Percentiles rank a stretch among this genome's conserved stretches.
Evolutionary conservation across 2,113 vertebrate species (phyloP).

Genomic region (Psittacus erithacus): DNA sequence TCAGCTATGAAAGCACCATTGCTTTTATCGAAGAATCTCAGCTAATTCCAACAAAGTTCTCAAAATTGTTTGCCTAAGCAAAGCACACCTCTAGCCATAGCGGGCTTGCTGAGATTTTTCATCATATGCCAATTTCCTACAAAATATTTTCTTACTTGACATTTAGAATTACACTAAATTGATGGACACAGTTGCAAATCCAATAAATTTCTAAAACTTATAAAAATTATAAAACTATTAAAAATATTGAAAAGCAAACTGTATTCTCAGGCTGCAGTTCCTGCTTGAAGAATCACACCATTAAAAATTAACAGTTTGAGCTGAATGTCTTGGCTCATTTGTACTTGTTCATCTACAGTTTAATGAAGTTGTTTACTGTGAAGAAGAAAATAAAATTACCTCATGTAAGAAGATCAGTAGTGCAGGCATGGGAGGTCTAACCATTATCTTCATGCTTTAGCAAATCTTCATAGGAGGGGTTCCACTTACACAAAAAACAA

Average conservation of each 20-base stretch:
- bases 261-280: not conserved
- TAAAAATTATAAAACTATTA: not conserved
- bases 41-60: not conserved
- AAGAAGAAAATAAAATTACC: not conserved
- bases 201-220: not conserved
- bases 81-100: not conserved
- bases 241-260: not conserved
- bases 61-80: not conserved
- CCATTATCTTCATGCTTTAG: not conserved
- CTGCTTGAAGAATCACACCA: not conserved
- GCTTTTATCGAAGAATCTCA: not conserved
- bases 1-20: not conserved
- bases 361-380: not conserved
- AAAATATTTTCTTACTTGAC: not conserved
- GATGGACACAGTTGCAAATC: not conserved
- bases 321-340: not conserved
- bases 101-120: accelerated
- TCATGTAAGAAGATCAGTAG: not conserved
- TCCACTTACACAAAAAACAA: not conserved
- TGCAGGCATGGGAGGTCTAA: not conserved
- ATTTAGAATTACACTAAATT: not conserved
- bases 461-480: not conserved
- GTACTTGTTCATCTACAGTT: not conserved
- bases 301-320: not conserved
- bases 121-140: not conserved